A percentile compares a stretch with the other conserved stretches of the same genome.
phyloP scores from a whole-genome alignment of 2,888 invertebrate genomes.

The Drosophila greeni region DNA sequence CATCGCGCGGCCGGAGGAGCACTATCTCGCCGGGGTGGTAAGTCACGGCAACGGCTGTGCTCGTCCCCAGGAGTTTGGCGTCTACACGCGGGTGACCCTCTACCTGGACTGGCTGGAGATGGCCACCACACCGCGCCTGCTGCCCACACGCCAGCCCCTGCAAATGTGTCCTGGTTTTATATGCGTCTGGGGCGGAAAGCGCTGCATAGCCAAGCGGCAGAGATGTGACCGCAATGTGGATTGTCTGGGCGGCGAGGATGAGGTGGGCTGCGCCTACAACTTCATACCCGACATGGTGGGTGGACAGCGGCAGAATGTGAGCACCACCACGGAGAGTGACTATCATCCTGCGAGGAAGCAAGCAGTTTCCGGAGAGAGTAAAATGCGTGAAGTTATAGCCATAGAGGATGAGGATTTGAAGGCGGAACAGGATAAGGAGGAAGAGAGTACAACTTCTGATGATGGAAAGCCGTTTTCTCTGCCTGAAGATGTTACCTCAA shows the following conservation, averaged over 20 bases:
- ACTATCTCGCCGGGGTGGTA: constrained; percentile 91
- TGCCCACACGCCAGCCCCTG: constrained; percentile 80
- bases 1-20: constrained; percentile 83
- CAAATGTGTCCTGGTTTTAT: constrained; percentile 86
- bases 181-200: constrained; percentile 83
- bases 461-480: not conserved
- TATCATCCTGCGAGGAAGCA: constrained; percentile 55
- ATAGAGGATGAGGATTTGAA: constrained; percentile 44
- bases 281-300: constrained; percentile 75
- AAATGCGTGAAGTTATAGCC: constrained; percentile 47
- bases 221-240: constrained; percentile 87
- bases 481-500: not conserved
- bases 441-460: not conserved
- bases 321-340: constrained; percentile 65
- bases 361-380: not conserved
- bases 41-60: constrained; percentile 94
- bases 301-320: constrained; percentile 48
- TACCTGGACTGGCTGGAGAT: constrained; percentile 86
- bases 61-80: constrained; percentile 88
- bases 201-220: constrained; percentile 83
- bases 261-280: constrained; percentile 82
- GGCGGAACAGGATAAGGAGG: constrained; percentile 22
- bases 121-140: constrained; percentile 76
- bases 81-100: constrained; percentile 88
- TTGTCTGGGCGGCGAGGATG: constrained; percentile 90